These are phyloP conservation scores for Ceratothoa steindachneri DNA, from an alignment of 2,888 invertebrate genomes.

Conservation along the genomic window DNA sequence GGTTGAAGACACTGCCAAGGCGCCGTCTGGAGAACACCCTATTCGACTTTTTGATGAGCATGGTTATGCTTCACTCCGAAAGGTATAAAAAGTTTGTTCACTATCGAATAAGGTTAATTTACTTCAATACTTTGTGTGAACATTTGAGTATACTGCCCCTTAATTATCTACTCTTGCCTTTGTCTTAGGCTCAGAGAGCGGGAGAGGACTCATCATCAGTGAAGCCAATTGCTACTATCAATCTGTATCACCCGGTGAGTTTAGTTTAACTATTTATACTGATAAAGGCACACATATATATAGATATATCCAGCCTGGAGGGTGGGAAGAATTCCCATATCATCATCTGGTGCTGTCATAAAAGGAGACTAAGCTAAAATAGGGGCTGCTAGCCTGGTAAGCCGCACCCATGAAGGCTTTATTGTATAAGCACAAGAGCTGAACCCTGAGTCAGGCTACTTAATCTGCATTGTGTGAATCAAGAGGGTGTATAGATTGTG, in stretches of 20 bases:
- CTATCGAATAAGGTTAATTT: not conserved
- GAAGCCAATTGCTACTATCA: conserved; percentile 67
- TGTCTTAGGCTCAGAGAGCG: conserved; percentile 54
- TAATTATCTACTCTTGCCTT: not conserved
- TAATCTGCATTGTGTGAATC: too few relatives aligned
- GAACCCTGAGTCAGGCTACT: too few relatives aligned
- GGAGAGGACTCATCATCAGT: conserved; percentile 66
- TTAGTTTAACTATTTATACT: not conserved
- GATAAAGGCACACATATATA: not conserved
- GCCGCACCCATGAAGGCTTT: too few relatives aligned
- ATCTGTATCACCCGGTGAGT: conserved; percentile 63
- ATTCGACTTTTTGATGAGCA: conserved; percentile 87
- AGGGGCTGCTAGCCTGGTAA: too few relatives aligned
- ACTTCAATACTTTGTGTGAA: not conserved
- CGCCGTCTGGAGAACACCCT: conserved; percentile 73
- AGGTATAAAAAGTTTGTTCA: conserved; percentile 60
- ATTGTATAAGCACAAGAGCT: too few relatives aligned
- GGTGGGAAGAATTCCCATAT: too few relatives aligned
- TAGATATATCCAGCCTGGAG: not conserved
- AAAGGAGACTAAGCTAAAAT: too few relatives aligned
- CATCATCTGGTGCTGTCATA: too few relatives aligned
- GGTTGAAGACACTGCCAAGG: conserved; percentile 80
- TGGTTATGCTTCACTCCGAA: conserved; percentile 77
- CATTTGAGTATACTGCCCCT: not conserved
- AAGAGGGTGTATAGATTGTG: too few relatives aligned